These are phyloP conservation scores for Drosophila conformis DNA, from an alignment of 2,888 invertebrate species.

Conservation along the genomic window DNA sequence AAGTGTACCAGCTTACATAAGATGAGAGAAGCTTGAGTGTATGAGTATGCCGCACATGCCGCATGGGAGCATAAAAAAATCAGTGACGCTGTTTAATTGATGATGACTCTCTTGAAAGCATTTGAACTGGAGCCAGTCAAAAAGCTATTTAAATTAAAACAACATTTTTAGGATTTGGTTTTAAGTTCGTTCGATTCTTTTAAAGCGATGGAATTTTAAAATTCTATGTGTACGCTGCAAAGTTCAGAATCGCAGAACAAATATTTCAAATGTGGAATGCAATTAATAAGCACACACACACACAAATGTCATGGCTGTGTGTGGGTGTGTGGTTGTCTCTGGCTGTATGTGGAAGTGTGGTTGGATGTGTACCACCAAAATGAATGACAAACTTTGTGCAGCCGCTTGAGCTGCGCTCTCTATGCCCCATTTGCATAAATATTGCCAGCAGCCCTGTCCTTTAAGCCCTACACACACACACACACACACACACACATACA, in stretches of 20 bases:
- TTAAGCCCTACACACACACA: slow-evolving; percentile 15
- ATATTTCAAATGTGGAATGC: slow-evolving; percentile 65
- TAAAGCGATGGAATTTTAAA: slow-evolving; percentile 12
- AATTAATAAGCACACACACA: slow-evolving; percentile 60
- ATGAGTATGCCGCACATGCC: background rate
- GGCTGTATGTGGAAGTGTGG: slow-evolving; percentile 15
- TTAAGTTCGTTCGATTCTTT: background rate
- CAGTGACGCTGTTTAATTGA: background rate
- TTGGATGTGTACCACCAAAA: slow-evolving; percentile 45
- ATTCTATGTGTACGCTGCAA: slow-evolving; percentile 4
- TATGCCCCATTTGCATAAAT: slow-evolving; percentile 75
- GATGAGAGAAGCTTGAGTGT: background rate
- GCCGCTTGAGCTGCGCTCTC: slow-evolving; percentile 49
- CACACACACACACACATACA: slow-evolving; percentile 3
- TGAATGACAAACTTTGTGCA: slow-evolving; percentile 65
- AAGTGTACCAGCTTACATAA: background rate
- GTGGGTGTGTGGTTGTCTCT: slow-evolving; percentile 9
- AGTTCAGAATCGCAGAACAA: slow-evolving; percentile 34
- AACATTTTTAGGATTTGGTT: background rate
- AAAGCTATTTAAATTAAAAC: background rate
- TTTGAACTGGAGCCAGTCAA: background rate
- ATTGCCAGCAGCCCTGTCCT: slow-evolving; percentile 55
- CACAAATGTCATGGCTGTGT: slow-evolving; percentile 24
- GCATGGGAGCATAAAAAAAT: background rate
- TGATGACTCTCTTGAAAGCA: background rate